Evolutionary conservation across 2,888 invertebrate genomes (phyloP), one percentile per base, ranked within the genome.

Genomic region (Ligdia adustata): DNA sequence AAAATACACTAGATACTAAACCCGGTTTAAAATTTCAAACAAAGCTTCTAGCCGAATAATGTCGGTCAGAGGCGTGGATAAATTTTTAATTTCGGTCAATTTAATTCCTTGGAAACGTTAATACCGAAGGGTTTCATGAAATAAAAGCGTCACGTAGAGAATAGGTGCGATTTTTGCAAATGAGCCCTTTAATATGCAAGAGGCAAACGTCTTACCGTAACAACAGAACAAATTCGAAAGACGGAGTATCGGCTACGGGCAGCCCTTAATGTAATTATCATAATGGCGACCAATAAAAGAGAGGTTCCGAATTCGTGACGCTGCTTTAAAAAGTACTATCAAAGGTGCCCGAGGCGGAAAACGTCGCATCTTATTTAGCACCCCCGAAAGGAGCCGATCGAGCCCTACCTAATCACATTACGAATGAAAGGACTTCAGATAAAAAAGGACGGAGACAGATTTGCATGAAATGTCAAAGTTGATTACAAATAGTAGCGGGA

Each of bases 241-340:
- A 87, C 85, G 82, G 75, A 88, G 82, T 82, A 87, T 87, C 83
- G 86, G 77, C 80, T 73, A 70, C 80, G 79, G 75, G 72, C 82
- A 74, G 74, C 72, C 84, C 82, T 82, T 87, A 88, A 89, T 79
- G 82, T 82, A 88, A 90, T 89, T 89, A 88, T 85, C 86, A 87
- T 88, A 89, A 90, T 89, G 84, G 80, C 80, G 80, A 82, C 85
- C 87, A 87, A 88, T 89, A 88, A 88, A 89, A 86, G 86, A 79
- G 83, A 84, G 80, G 81, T 85, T 81, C 81, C 68, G 76, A 82
- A 84, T 85, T 87, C 84, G 83, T 83, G 84, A 85, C 84, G 74
- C 77, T 81, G 87, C 83, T 87, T 85, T 86, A 83, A 84, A 86
- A 85, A 85, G 82, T 85, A 83, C 50, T 41, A 47, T 47, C 47